Conservation (phyloP, 2,888 invertebrate species). For the Metalampra italica region DNA sequence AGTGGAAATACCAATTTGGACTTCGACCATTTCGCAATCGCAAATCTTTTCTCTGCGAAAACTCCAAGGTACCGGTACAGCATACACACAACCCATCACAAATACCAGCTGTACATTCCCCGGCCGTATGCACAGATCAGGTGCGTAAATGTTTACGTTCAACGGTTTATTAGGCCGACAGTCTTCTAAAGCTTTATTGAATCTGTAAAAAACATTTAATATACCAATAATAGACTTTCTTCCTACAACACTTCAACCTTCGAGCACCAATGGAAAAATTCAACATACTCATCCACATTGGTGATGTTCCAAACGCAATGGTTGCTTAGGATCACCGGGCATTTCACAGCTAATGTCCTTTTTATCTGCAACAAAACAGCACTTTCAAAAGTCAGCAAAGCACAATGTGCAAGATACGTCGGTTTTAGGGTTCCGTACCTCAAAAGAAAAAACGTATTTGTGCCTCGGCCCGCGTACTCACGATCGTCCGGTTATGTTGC, state of each 20-base stretch:
- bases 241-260: not conserved
- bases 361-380: constrained; percentile 52
- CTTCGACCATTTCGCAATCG: constrained; percentile 63
- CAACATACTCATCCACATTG: constrained; percentile 63
- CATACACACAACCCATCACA: constrained; percentile 56
- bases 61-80: constrained; percentile 51
- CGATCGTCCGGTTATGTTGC: no score
- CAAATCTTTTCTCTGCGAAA: constrained; percentile 64
- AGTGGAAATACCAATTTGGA: constrained; percentile 56
- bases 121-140: constrained; percentile 52
- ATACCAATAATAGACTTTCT: no score
- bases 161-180: constrained; percentile 56
- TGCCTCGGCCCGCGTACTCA: no score
- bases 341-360: constrained; percentile 58
- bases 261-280: not conserved
- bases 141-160: constrained; percentile 52
- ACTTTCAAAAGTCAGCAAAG: not conserved
- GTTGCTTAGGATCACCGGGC: constrained; percentile 65
- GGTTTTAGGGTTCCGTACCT: no score
- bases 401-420: no score
- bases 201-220: constrained; percentile 30
- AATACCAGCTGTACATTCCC: constrained; percentile 53
- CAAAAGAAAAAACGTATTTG: no score
- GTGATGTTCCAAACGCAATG: constrained; percentile 68
- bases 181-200: constrained; percentile 54